phyloP scores from a whole-genome alignment of 2,888 invertebrate genomes.

The Thera obeliscata region DNA sequence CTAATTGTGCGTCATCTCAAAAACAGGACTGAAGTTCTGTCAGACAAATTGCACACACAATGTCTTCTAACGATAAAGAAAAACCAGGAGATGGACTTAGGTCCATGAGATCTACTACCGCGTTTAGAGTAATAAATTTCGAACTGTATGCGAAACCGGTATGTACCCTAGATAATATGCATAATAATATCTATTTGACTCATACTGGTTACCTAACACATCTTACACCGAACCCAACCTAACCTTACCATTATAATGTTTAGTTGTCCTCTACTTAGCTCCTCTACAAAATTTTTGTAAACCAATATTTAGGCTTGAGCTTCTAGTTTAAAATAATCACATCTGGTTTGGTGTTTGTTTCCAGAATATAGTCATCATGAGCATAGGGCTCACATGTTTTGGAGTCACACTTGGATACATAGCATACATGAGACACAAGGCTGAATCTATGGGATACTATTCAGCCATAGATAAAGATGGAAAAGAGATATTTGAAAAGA shows the following conservation, averaged over 20 bases:
- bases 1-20: no score
- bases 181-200: not conserved
- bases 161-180: constrained; percentile 61
- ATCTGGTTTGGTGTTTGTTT: not conserved
- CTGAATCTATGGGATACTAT: constrained; percentile 92
- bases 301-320: no score
- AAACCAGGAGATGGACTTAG: constrained; percentile 91
- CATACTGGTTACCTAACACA: not conserved
- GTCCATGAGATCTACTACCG: constrained; percentile 88
- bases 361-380: constrained; percentile 95
- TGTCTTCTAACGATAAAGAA: constrained; percentile 51
- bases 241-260: not conserved
- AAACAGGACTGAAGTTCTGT: no score
- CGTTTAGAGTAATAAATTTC: constrained; percentile 93
- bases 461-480: constrained; percentile 91
- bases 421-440: constrained; percentile 92
- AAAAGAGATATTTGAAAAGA: constrained; percentile 89
- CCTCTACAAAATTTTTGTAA: not conserved
- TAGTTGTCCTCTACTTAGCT: no score
- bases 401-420: constrained; percentile 91
- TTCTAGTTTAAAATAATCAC: not conserved
- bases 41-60: not conserved
- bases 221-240: not conserved
- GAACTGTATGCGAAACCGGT: constrained; percentile 96
- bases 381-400: constrained; percentile 90